These are phyloP conservation scores for Andrena bicolor DNA, from an alignment of 2,888 invertebrate species.

Conservation along the genomic window DNA sequence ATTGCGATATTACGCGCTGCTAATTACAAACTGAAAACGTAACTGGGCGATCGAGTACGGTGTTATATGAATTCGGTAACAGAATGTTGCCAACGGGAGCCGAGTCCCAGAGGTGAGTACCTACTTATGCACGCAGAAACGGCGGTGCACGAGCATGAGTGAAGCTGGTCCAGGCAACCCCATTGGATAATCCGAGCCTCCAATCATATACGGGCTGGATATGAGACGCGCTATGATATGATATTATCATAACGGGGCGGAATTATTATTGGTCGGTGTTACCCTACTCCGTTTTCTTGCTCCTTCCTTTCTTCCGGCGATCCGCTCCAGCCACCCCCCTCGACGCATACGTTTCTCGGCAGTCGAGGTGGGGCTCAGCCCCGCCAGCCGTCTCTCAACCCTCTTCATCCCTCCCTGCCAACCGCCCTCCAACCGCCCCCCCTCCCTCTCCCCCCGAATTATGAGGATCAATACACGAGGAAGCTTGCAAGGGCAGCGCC, in stretches of 20 bases:
- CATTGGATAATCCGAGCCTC: slow-evolving; percentile 78
- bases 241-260: slow-evolving; percentile 84
- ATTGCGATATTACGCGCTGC: background rate
- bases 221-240: slow-evolving; percentile 83
- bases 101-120: background rate
- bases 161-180: slow-evolving; percentile 47
- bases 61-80: background rate
- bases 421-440: slow-evolving; percentile 69
- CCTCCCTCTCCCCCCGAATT: slow-evolving; percentile 75
- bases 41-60: background rate
- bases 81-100: background rate
- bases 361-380: slow-evolving; percentile 76
- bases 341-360: slow-evolving; percentile 78
- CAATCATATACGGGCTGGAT: slow-evolving; percentile 81
- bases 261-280: slow-evolving; percentile 84
- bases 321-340: slow-evolving; percentile 76
- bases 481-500: slow-evolving; percentile 83
- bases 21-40: background rate
- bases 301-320: slow-evolving; percentile 78
- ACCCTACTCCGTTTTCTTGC: slow-evolving; percentile 77
- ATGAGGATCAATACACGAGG: slow-evolving; percentile 85
- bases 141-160: slow-evolving; percentile 57
- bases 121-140: slow-evolving; percentile 13
- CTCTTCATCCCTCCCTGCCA: slow-evolving; percentile 66
- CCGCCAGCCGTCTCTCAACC: slow-evolving; percentile 72